Percentiles rank a stretch among this genome's conserved stretches.
These are phyloP conservation scores for Manis javanica DNA, from an alignment of 2,797 vertebrate species.

Conservation along the genomic window DNA sequence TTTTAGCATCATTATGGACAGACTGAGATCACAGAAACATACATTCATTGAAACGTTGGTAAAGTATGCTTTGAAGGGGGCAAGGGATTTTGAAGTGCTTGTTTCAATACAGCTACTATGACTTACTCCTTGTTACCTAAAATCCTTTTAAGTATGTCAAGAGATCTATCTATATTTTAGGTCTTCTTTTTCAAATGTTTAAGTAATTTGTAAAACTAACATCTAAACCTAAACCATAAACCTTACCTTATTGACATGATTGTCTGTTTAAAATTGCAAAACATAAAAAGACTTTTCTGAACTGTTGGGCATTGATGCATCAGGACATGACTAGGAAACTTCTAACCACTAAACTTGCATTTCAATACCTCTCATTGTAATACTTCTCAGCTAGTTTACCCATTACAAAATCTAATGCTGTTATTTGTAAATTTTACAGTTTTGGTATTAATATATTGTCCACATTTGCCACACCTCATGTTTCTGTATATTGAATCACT, in stretches of 20 bases:
- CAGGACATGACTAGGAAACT: background rate
- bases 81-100: background rate
- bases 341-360: background rate
- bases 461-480: background rate
- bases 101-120: background rate
- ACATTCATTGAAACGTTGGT: background rate
- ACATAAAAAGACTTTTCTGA: background rate
- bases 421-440: background rate
- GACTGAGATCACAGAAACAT: background rate
- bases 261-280: background rate
- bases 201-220: background rate
- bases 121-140: background rate
- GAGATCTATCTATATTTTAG: background rate
- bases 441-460: background rate
- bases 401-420: background rate
- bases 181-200: background rate
- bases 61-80: background rate
- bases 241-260: background rate
- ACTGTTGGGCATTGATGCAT: background rate
- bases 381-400: background rate
- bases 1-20: background rate
- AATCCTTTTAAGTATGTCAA: background rate
- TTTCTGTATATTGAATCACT: background rate
- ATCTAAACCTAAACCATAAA: background rate
- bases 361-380: background rate